These are phyloP conservation scores for Chrysina gloriosa DNA, from an alignment of 2,888 invertebrate species.

Conservation along the genomic window DNA sequence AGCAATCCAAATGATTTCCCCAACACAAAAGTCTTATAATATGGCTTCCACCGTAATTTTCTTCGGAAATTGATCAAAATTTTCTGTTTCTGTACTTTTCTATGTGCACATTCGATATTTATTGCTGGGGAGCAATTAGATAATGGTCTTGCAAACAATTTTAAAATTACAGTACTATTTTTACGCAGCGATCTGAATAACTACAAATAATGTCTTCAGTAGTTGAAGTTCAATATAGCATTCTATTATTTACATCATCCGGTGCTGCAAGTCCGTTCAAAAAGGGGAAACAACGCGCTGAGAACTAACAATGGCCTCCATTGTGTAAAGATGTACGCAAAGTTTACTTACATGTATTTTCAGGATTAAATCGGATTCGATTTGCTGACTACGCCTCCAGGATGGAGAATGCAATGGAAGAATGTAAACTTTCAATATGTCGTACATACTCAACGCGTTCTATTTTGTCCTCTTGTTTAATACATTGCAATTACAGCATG, in stretches of 20 bases:
- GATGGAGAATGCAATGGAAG: background rate
- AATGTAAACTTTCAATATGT: background rate
- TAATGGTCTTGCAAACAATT: too few relatives aligned
- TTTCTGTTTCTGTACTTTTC: too few relatives aligned
- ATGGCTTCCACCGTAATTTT: too few relatives aligned
- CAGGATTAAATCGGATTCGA: slow-evolving; percentile 23
- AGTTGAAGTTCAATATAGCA: slow-evolving; percentile 2
- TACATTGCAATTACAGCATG: too few relatives aligned
- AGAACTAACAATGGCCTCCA: slow-evolving; percentile 8
- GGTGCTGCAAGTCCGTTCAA: slow-evolving; percentile 6
- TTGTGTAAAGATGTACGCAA: slow-evolving; percentile 2
- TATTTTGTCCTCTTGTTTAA: background rate
- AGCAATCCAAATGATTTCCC: too few relatives aligned
- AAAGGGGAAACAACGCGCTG: slow-evolving; percentile 15
- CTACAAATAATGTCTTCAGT: slow-evolving; percentile 21
- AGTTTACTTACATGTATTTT: slow-evolving; percentile 10
- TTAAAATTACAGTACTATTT: too few relatives aligned
- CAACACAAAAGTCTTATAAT: too few relatives aligned
- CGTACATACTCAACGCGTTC: background rate
- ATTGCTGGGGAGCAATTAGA: too few relatives aligned
- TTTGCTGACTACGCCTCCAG: slow-evolving; percentile 10
- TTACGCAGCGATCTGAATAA: too few relatives aligned
- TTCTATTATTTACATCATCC: background rate
- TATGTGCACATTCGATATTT: too few relatives aligned
- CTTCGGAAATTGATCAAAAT: too few relatives aligned